A percentile compares a stretch with the other conserved stretches of the same genome.
Evolutionary conservation across 1,140 invertebrate species (phyloP).

Genomic region (Streblospio benedicti): DNA sequence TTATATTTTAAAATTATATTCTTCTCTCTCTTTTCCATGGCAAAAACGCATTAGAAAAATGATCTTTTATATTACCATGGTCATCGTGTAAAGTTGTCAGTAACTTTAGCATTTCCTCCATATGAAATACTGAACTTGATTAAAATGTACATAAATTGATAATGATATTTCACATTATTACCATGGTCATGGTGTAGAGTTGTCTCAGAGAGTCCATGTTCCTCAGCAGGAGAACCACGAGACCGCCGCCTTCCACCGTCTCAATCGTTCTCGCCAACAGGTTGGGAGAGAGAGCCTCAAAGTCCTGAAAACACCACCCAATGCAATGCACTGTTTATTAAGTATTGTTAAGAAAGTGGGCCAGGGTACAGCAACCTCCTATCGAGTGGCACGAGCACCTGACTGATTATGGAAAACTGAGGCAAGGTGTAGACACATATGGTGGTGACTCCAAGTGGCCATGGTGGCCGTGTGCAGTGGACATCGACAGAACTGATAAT

Average conservation of each 20-base stretch:
- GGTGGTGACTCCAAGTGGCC: not conserved
- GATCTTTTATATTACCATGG: too few species aligned
- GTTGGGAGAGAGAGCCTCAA: slow-evolving; percentile 98
- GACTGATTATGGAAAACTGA: not conserved
- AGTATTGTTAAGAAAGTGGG: slow-evolving; percentile 1
- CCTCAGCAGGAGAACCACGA: slow-evolving; percentile 77
- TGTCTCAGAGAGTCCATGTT: slow-evolving; percentile 83
- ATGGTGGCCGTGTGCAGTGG: not conserved
- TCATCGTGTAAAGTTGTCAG: too few species aligned
- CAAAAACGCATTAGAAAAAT: too few species aligned
- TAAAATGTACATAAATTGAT: slow-evolving; percentile 5
- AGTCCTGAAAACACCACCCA: slow-evolving; percentile 63
- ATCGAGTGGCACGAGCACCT: too few species aligned
- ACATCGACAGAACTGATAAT: not conserved
- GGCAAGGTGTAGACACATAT: slow-evolving; percentile 1
- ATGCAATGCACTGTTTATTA: not conserved
- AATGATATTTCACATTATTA: slow-evolving; percentile 22
- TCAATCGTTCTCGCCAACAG: slow-evolving; percentile 92
- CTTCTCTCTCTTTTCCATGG: too few species aligned
- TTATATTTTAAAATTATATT: too few species aligned
- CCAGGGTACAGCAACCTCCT: not conserved
- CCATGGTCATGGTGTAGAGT: slow-evolving; percentile 92
- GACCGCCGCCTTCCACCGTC: slow-evolving; percentile 95
- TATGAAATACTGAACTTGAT: too few species aligned
- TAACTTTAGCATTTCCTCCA: too few species aligned